A percentile compares a stretch with the other conserved stretches of the same genome.
Evolutionary conservation across 2,888 invertebrate species (phyloP).

Genomic region (Cremastinae sp.): DNA sequence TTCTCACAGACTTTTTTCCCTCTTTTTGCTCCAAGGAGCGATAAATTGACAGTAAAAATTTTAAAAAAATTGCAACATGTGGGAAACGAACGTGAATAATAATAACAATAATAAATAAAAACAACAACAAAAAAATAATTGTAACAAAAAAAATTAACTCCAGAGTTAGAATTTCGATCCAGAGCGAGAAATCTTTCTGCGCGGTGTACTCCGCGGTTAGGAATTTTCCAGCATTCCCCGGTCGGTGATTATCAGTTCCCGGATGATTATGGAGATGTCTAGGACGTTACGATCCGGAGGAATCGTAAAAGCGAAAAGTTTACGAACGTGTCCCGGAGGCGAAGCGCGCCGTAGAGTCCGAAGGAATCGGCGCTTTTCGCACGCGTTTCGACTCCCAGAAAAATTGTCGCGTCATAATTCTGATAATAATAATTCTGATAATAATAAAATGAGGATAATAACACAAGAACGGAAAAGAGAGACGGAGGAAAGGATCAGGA

Average conservation of each 20-base stretch:
- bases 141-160: slow-evolving; percentile 16
- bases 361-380: slow-evolving; percentile 34
- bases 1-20: too few species aligned
- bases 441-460: not conserved
- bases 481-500: too few species aligned
- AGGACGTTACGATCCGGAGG: slow-evolving; percentile 72
- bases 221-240: not conserved
- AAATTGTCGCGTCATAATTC: not conserved
- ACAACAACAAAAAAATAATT: not conserved
- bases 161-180: slow-evolving; percentile 31
- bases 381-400: not conserved
- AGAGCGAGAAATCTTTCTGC: not conserved
- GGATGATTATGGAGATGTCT: slow-evolving; percentile 75
- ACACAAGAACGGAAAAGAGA: not conserved
- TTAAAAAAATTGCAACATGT: too few species aligned
- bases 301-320: slow-evolving; percentile 61
- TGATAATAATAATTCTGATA: not conserved
- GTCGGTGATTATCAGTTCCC: slow-evolving; percentile 57
- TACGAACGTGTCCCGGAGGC: slow-evolving; percentile 52
- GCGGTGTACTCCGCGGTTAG: not conserved
- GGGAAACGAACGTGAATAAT: too few species aligned
- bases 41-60: too few species aligned
- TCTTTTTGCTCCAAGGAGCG: too few species aligned
- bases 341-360: slow-evolving; percentile 31
- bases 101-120: slow-evolving; percentile 35